A percentile compares a stretch with the other conserved stretches of the same genome.
Conservation (phyloP, 2,888 invertebrate species). For the Pandemis heparana region DNA sequence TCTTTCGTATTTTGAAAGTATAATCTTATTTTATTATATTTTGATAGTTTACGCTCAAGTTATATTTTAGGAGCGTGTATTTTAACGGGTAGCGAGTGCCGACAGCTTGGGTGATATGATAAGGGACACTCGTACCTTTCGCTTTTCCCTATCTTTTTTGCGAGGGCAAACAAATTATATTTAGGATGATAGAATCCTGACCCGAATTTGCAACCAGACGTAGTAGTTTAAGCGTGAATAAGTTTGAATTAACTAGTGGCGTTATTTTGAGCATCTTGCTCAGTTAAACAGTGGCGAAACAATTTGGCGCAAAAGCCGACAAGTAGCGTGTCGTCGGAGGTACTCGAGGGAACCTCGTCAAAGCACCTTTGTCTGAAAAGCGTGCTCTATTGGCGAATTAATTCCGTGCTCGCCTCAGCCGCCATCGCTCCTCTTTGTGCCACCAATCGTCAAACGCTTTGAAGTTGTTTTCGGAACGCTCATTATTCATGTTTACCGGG, state of each 20-base stretch:
- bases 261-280: slow-evolving; percentile 44
- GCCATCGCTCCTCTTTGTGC: slow-evolving; percentile 62
- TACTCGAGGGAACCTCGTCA: slow-evolving; percentile 59
- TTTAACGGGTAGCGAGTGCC: background rate
- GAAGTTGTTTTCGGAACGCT: slow-evolving; percentile 57
- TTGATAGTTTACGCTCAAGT: slow-evolving; percentile 12
- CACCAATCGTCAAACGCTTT: slow-evolving; percentile 60
- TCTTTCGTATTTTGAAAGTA: slow-evolving; percentile 35
- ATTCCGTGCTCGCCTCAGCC: slow-evolving; percentile 60
- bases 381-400: slow-evolving; percentile 71
- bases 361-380: slow-evolving; percentile 68
- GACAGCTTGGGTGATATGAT: slow-evolving; percentile 21
- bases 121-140: slow-evolving; percentile 14
- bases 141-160: slow-evolving; percentile 11
- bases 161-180: slow-evolving; percentile 7
- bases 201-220: background rate
- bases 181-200: slow-evolving; percentile 14
- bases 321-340: slow-evolving; percentile 51
- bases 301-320: slow-evolving; percentile 51
- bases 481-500: slow-evolving; percentile 51
- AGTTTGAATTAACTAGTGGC: slow-evolving; percentile 35
- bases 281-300: slow-evolving; percentile 50
- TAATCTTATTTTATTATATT: slow-evolving; percentile 21
- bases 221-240: slow-evolving; percentile 2
- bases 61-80: slow-evolving; percentile 2